Conservation (phyloP, 2,113 vertebrate genomes). For the Danionella cerebrum region DNA sequence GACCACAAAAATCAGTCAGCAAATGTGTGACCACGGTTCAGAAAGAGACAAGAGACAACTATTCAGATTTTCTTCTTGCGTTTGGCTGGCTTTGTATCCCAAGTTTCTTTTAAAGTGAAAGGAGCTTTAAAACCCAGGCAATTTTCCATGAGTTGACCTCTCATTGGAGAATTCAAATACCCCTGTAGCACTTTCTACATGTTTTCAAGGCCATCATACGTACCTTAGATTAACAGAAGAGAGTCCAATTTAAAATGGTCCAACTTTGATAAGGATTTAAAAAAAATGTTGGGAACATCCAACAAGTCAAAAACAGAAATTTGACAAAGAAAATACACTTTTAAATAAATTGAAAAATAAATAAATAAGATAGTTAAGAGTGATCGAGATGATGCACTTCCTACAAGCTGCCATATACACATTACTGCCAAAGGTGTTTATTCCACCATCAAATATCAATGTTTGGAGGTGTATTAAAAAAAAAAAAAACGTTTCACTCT, state of each 20-base stretch:
- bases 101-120: conserved; percentile 2
- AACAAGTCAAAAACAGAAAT: conserved; percentile 49
- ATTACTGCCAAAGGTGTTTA: no score
- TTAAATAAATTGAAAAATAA: no score
- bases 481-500: no score
- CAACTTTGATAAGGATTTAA: conserved; percentile 40
- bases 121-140: neutral
- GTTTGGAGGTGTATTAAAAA: no score
- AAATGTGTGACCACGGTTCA: neutral
- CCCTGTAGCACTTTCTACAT: conserved; percentile 48
- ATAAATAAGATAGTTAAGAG: no score
- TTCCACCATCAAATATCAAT: no score
- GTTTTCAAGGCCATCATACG: conserved; percentile 49
- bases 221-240: conserved; percentile 45
- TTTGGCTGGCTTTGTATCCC: neutral
- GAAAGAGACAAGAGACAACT: conserved; percentile 4
- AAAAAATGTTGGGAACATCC: conserved; percentile 41
- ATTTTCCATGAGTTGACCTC: neutral
- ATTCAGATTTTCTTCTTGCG: conserved; percentile 6
- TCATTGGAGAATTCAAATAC: conserved; percentile 41
- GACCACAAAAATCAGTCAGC: neutral
- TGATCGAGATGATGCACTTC: no score
- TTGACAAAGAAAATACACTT: no score
- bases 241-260: conserved; percentile 44
- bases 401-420: no score